These are phyloP conservation scores for Amazona guildingii DNA, from an alignment of 2,113 vertebrate species.

Conservation along the genomic window DNA sequence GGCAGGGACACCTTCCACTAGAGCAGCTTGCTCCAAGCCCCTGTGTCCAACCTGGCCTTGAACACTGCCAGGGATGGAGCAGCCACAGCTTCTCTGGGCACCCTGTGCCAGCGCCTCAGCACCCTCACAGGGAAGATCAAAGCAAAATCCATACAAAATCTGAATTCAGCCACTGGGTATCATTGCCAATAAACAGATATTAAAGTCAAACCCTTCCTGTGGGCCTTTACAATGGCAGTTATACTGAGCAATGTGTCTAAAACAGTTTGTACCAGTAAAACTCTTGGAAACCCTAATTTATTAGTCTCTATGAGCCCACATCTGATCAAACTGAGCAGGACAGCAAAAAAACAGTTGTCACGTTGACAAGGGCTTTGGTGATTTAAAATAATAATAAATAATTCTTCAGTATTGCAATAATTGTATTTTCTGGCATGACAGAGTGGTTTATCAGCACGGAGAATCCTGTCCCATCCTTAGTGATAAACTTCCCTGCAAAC, in stretches of 20 bases:
- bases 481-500: background rate
- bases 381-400: background rate
- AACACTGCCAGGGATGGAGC: background rate
- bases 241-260: background rate
- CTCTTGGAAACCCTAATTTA: background rate
- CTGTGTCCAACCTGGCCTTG: too few species aligned
- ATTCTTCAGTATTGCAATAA: background rate
- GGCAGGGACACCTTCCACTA: background rate
- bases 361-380: background rate
- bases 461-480: background rate
- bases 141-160: background rate
- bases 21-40: background rate
- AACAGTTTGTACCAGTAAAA: background rate
- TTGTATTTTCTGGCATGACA: background rate
- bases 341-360: background rate
- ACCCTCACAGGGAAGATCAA: background rate
- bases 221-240: background rate
- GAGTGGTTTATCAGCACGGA: background rate
- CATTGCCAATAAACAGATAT: background rate
- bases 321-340: background rate
- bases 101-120: background rate
- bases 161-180: background rate
- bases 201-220: background rate
- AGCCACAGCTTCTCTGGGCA: background rate
- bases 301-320: background rate